phyloP scores from a whole-genome alignment of 1,140 invertebrate genomes.

The Drosophila sechellia region DNA sequence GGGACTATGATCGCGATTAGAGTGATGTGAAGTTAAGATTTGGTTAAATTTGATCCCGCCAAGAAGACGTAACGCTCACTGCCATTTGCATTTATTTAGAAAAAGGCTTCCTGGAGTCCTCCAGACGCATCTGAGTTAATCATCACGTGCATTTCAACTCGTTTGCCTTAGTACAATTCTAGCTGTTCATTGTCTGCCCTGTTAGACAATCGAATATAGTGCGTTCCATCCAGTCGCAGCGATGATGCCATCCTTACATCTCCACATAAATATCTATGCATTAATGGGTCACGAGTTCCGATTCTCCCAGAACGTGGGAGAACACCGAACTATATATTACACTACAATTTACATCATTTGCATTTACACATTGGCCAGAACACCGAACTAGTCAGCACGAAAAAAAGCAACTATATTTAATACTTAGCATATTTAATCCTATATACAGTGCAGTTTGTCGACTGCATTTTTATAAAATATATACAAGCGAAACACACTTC shows the following conservation, averaged over 20 bases:
- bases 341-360: slow-evolving; percentile 50
- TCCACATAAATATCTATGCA: slow-evolving; percentile 37
- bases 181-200: slow-evolving; percentile 83
- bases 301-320: slow-evolving; percentile 68
- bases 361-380: slow-evolving; percentile 58
- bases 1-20: slow-evolving; percentile 81
- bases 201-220: slow-evolving; percentile 84
- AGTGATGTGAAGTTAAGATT: slow-evolving; percentile 28
- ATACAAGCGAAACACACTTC: slow-evolving; percentile 54
- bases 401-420: slow-evolving; percentile 41
- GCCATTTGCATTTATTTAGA: slow-evolving; percentile 59
- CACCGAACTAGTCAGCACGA: slow-evolving; percentile 66
- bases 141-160: slow-evolving; percentile 30
- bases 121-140: slow-evolving; percentile 23
- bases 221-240: slow-evolving; percentile 57
- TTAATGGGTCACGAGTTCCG: slow-evolving; percentile 79
- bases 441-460: slow-evolving; percentile 55
- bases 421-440: slow-evolving; percentile 42
- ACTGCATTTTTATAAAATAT: slow-evolving; percentile 61
- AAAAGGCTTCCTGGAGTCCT: slow-evolving; percentile 27
- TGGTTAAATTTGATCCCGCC: slow-evolving; percentile 69
- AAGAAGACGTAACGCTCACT: slow-evolving; percentile 65
- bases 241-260: slow-evolving; percentile 19
- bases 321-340: slow-evolving; percentile 69
- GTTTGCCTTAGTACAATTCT: slow-evolving; percentile 52